Base-by-base conservation (phyloP, 2,113 vertebrate species). In the Xenopus borealis region DNA sequence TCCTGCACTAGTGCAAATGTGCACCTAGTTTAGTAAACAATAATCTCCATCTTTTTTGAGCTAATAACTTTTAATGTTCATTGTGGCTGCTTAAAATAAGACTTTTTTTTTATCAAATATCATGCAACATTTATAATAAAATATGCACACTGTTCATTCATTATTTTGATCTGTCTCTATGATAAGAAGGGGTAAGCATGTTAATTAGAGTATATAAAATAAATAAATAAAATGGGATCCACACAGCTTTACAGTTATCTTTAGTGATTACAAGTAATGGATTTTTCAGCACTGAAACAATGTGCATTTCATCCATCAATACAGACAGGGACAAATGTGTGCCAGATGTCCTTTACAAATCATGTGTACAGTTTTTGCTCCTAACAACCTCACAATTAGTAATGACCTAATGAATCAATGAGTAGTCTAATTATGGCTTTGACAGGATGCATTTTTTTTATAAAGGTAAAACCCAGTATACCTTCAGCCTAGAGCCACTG, bases 221-320 rank as follows among this genome's bases (percentile, higher is more conserved):
- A 62, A 69, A 19, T 58, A 58, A 17, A 40, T 40, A 40, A 40
- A 40, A 61, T 23, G 1, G 57, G 19, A 66, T 73, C 72, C 40
- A 63, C 52, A 64, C 64, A 40, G 30, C 18, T 17, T 58, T 77
- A 69, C 66, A 50, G 69, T 20, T 64, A 64, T 77, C 74, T 67
- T 67, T 58, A 33, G 66, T 64, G 74, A 68, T 77, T 70, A 55
- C 66, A 44, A 77, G 47, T 77, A 77, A 77, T 77, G 74, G 67
- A 77, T 77, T 70, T 70, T 77, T 66, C 67, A 19, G 67, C 74
- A 69, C 44, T 64, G 67, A 62, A 77, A 57, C 66, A 57, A 55
- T 70, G 66, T 70, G 67, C 58, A 68, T 64, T 77, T 64, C 74
- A 77, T 77, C 74, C 74, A 77, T 77, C 74, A 77, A 70, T 70